These are phyloP conservation scores for Aplocera efformata DNA, from an alignment of 2,888 invertebrate species.

Conservation along the genomic window DNA sequence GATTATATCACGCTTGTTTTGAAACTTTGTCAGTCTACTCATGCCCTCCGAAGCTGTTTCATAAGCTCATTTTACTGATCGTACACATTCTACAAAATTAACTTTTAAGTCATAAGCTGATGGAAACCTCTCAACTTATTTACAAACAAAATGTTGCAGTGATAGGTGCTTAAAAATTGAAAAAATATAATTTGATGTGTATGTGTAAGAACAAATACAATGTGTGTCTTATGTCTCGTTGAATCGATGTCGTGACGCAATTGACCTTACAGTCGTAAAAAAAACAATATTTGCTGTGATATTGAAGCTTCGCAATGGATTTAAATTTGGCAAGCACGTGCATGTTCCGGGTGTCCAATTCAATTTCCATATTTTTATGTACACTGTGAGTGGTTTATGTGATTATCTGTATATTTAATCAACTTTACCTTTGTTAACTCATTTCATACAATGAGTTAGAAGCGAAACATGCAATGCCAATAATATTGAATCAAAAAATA, in stretches of 20 bases:
- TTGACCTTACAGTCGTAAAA: slow-evolving; percentile 35
- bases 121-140: slow-evolving; percentile 18
- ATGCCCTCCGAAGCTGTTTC: slow-evolving; percentile 57
- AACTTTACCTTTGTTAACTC: slow-evolving; percentile 15
- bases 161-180: slow-evolving; percentile 41
- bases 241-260: slow-evolving; percentile 34
- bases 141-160: slow-evolving; percentile 24
- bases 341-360: slow-evolving; percentile 40
- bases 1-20: slow-evolving; percentile 12
- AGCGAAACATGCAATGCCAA: slow-evolving; percentile 56
- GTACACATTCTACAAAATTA: slow-evolving; percentile 14
- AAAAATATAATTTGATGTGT: slow-evolving; percentile 35
- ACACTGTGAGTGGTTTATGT: slow-evolving; percentile 30
- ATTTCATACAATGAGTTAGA: slow-evolving; percentile 27
- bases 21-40: slow-evolving; percentile 34
- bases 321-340: slow-evolving; percentile 54
- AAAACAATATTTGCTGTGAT: slow-evolving; percentile 44
- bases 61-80: slow-evolving; percentile 41
- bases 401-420: slow-evolving; percentile 25
- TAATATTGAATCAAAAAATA: slow-evolving; percentile 30
- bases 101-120: slow-evolving; percentile 13
- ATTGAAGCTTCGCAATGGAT: slow-evolving; percentile 46
- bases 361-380: slow-evolving; percentile 33
- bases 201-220: slow-evolving; percentile 36
- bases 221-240: slow-evolving; percentile 26